These are phyloP conservation scores for Campoletis raptor DNA, from an alignment of 2,888 invertebrate species.

Conservation along the genomic window DNA sequence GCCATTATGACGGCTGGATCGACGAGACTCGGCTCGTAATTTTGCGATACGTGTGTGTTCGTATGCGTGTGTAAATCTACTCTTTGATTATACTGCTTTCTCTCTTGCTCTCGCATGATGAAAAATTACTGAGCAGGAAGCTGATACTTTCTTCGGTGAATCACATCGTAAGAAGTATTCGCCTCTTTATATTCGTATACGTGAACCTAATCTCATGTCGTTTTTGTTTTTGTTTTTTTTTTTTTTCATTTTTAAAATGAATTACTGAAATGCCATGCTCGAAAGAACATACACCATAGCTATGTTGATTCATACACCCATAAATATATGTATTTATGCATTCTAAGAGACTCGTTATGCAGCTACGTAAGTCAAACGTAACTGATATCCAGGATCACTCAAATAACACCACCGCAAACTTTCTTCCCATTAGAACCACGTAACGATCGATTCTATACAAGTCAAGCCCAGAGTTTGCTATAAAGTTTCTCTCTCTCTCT, in stretches of 20 bases:
- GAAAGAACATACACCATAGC: neutral
- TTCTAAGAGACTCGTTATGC: conserved; percentile 30
- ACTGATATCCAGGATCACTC: conserved; percentile 49
- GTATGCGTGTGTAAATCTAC: conserved; percentile 34
- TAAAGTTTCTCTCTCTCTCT: neutral
- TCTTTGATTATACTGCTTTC: conserved; percentile 6
- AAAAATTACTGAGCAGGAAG: conserved; percentile 48
- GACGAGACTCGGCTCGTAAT: conserved; percentile 32
- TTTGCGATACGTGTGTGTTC: conserved; percentile 15
- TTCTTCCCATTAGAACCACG: conserved; percentile 58
- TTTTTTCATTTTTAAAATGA: neutral
- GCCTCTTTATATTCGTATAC: neutral
- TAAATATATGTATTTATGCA: neutral
- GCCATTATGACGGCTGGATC: conserved; percentile 48
- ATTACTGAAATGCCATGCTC: neutral
- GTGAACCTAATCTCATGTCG: neutral
- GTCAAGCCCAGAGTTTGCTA: neutral
- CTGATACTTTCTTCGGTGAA: conserved; percentile 64
- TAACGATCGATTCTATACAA: conserved; percentile 45
- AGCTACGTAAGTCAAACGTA: conserved; percentile 55
- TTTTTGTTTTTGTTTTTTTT: neutral
- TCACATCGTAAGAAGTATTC: conserved; percentile 17
- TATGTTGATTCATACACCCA: conserved; percentile 4
- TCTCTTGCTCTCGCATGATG: neutral
- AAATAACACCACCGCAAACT: conserved; percentile 44